Evolutionary conservation across 2,113 vertebrate genomes (phyloP), one percentile per base, ranked within the genome.

Genomic region (Scalopus aquaticus): DNA sequence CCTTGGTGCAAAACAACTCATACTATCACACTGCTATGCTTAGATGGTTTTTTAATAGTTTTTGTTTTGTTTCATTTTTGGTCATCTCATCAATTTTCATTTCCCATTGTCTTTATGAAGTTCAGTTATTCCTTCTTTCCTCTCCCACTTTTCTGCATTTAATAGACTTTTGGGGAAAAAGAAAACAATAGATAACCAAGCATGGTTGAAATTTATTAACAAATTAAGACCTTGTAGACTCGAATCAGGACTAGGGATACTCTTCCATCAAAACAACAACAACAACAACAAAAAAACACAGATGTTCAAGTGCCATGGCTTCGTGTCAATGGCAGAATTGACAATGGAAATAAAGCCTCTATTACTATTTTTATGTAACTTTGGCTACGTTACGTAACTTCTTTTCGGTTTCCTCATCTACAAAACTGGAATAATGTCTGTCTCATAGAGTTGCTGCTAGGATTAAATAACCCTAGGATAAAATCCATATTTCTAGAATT

Each of bases 111-210:
- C 69, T n/a, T 92, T 83, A 88, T 35, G 82, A 64, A 69, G 46
- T 62, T 56, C 11, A 73, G 35, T 65, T 16, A 54, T 92, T 88
- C 22, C 73, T 26, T 22, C 9, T 83, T 12, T 3, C 30, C 12
- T 92, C 24, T 72, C 81, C 13, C 54, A 65, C 35, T 90, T 86
- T 81, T 16, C 46, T 67, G 39, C 28, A 94, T 69, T 94, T 96
- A 81, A 88, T 16, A 67, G 62, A 32, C 22, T 80, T 82, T 67
- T 88, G 91, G 56, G 92, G 69, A 56, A 13, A 32, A 32, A 83
- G 72, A 92, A 84, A 58, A 32, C 8, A 8, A 8, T 56, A 88
- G 85, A 20, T 44, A 49, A 49, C 4, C 0, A 67, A 85, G 46
- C 17, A 58, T 20, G 49, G 60, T 2, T 62, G 22, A 88, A 20